Evolutionary conservation across 2,113 vertebrate species (phyloP).

Genomic region (Taxidea taxus): DNA sequence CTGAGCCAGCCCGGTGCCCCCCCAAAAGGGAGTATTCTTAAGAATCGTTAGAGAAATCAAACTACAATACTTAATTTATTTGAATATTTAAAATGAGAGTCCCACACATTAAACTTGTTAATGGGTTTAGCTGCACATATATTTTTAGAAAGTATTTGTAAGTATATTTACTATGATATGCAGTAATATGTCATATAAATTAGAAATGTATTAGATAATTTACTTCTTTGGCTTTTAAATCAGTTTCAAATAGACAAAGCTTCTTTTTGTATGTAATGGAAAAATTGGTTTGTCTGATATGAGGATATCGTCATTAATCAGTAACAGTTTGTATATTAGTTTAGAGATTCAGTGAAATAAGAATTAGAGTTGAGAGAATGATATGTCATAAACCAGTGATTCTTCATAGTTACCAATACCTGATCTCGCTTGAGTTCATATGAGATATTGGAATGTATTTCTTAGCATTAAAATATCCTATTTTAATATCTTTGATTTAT

Average conservation of each 20-base stretch:
- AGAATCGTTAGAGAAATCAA: not conserved
- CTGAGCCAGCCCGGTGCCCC: not conserved
- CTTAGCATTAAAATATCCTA: not conserved
- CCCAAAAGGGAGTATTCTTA: not conserved
- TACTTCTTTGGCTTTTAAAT: not conserved
- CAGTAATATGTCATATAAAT: not conserved
- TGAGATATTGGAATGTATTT: not conserved
- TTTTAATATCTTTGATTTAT: constrained; percentile 11
- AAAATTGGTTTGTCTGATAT: not conserved
- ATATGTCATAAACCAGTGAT: not conserved
- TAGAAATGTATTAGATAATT: not conserved
- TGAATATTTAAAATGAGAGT: not conserved
- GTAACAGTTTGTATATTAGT: not conserved
- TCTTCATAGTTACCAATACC: not conserved
- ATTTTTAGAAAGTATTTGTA: not conserved
- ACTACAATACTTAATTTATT: not conserved
- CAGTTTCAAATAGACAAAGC: not conserved
- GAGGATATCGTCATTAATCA: not conserved
- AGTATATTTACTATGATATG: not conserved
- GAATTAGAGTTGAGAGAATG: not conserved
- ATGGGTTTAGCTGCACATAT: not conserved
- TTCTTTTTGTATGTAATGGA: not conserved
- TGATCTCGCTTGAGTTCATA: not conserved
- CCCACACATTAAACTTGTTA: not conserved
- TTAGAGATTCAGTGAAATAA: not conserved